Evolutionary conservation across 1,140 invertebrate genomes (phyloP).

Genomic region (Dermatophagoides farinae): DNA sequence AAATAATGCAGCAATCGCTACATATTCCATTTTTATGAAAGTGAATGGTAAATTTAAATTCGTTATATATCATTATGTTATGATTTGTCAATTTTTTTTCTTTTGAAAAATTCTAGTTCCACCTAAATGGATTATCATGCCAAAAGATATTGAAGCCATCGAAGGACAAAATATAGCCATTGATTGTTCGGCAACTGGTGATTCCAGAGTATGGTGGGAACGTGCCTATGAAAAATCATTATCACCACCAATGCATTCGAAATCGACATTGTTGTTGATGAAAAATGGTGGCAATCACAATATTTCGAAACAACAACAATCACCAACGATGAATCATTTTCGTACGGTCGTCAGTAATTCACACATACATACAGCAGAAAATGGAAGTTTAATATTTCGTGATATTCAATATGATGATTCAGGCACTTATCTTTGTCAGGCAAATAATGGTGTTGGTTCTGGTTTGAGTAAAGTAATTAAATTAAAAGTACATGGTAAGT

Average conservation of each 20-base stretch:
- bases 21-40: constrained; percentile 21
- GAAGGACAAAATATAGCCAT: constrained; percentile 26
- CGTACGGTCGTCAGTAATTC: constrained; percentile 20
- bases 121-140: constrained; percentile 33
- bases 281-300: background rate
- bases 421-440: constrained; percentile 30
- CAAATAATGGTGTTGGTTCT: constrained; percentile 29
- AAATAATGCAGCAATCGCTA: constrained; percentile 16
- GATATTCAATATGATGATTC: constrained; percentile 25
- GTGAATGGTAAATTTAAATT: constrained; percentile 28
- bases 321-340: background rate
- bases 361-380: constrained; percentile 24
- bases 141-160: constrained; percentile 29
- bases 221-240: constrained; percentile 2
- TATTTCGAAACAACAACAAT: background rate
- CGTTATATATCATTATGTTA: background rate
- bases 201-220: constrained; percentile 33
- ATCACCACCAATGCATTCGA: too few species aligned
- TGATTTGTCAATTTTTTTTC: background rate
- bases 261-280: background rate
- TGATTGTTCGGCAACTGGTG: constrained; percentile 32
- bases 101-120: constrained; percentile 26
- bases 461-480: constrained; percentile 29
- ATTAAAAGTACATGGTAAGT: constrained; percentile 29
- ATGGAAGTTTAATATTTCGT: constrained; percentile 28